Conservation (phyloP, 2,113 vertebrate genomes). For the Mustelus asterias region DNA sequence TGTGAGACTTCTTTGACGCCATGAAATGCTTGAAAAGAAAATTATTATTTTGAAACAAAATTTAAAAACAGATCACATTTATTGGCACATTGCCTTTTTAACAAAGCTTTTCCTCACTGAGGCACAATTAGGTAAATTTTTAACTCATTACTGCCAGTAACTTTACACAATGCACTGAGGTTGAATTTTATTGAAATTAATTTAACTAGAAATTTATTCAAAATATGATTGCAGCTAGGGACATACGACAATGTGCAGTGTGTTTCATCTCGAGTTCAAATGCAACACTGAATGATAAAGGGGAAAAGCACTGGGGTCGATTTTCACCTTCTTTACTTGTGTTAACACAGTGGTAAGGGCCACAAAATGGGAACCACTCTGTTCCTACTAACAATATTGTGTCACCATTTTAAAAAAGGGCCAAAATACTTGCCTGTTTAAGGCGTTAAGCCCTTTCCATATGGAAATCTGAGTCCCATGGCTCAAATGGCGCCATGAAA, state of each 20-base stretch:
- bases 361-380: neutral
- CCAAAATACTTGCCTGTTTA: neutral
- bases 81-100: neutral
- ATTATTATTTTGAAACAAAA: slow-evolving; percentile 24
- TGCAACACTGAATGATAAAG: neutral
- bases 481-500: no score
- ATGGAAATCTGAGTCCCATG: neutral
- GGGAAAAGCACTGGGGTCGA: neutral
- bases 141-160: neutral
- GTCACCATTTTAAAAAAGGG: neutral
- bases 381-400: neutral
- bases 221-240: no score
- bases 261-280: neutral
- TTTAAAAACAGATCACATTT: neutral
- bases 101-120: neutral
- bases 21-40: neutral
- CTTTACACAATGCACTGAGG: neutral
- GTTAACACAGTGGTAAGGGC: no score
- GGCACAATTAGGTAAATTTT: neutral
- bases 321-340: neutral
- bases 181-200: neutral
- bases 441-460: neutral
- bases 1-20: neutral
- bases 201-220: neutral
- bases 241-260: neutral